phyloP scores from a whole-genome alignment of 2,888 invertebrate genomes.

The Agrenia bidenticulata region DNA sequence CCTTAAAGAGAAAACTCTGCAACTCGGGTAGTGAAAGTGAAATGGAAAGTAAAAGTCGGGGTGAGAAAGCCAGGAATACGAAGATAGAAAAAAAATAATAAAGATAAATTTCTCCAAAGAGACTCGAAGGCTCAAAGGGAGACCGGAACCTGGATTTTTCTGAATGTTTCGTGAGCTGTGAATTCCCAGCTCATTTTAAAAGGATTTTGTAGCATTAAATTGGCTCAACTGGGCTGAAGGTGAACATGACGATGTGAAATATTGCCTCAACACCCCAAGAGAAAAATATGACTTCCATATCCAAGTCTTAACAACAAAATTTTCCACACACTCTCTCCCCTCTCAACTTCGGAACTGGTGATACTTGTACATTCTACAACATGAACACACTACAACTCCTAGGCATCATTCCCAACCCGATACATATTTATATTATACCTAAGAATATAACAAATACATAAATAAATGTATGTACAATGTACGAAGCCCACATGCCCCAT shows the following conservation, averaged over 20 bases:
- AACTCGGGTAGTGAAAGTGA: too few relatives aligned
- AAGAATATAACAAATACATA: too few relatives aligned
- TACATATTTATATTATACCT: too few relatives aligned
- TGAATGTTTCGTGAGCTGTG: slow-evolving; percentile 1
- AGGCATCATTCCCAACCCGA: too few relatives aligned
- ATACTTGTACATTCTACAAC: too few relatives aligned
- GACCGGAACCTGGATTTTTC: neutral
- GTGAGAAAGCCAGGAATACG: neutral
- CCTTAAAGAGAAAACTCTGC: too few relatives aligned
- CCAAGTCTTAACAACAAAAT: slow-evolving; percentile 9
- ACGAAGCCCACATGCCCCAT: too few relatives aligned
- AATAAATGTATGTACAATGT: too few relatives aligned
- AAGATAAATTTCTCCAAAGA: slow-evolving; percentile 21
- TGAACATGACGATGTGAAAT: slow-evolving; percentile 22
- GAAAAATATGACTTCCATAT: too few relatives aligned
- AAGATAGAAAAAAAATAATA: slow-evolving; percentile 22
- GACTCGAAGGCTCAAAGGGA: neutral
- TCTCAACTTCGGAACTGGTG: neutral
- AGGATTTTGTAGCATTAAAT: slow-evolving; percentile 23
- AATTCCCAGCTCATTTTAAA: slow-evolving; percentile 23
- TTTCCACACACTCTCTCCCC: neutral
- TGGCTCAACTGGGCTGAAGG: slow-evolving; percentile 20
- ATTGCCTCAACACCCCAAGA: slow-evolving; percentile 11
- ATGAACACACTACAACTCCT: too few relatives aligned
- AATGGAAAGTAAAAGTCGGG: too few relatives aligned